These are phyloP conservation scores for mouse (Mus musculus) DNA, from an alignment of 2,113 vertebrate species.

Conservation along the genomic window GRCm39 chr1:170280501-170281000, in stretches of 20 bases:
- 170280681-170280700: neutral
- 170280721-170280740: neutral
- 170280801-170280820: neutral
- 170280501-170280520: neutral
- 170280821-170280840: neutral
- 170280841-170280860: neutral
- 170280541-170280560: conserved; percentile 25
- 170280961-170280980: neutral
- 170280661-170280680: neutral
- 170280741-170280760: neutral
- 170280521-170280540: conserved; percentile 35
- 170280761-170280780: neutral
- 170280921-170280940: neutral
- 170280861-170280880: neutral
- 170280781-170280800: neutral
- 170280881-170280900: neutral
- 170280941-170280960: neutral
- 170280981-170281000: neutral
- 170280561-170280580: conserved; percentile 8
- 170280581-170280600: neutral
- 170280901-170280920: neutral
- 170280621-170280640: neutral
- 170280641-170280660: neutral
- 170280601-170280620: neutral
- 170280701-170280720: neutral